Conservation (phyloP, 2,797 vertebrate genomes). For the Dryobates pubescens region DNA sequence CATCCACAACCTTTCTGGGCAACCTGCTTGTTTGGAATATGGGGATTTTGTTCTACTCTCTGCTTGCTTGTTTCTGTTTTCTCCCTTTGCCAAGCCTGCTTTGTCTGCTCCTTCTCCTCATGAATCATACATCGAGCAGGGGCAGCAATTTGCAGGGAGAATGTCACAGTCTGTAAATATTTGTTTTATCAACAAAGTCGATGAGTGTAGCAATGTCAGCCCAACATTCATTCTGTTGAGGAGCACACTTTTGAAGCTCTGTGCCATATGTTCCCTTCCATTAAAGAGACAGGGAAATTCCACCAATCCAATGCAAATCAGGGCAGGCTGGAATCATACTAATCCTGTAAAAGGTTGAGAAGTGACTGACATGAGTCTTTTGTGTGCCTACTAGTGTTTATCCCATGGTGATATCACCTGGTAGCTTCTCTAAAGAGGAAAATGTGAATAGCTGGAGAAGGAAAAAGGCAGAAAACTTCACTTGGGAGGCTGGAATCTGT, state of each 20-base stretch:
- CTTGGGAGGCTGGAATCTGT: not conserved
- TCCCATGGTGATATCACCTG: not conserved
- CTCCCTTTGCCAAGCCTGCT: constrained; percentile 31
- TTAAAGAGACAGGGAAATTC: constrained; percentile 42
- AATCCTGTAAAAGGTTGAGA: constrained; percentile 20
- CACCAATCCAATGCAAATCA: constrained; percentile 31
- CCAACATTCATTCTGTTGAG: constrained; percentile 34
- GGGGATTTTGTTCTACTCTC: not conserved
- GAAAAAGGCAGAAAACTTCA: not conserved
- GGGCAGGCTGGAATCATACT: not conserved
- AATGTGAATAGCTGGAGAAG: not conserved
- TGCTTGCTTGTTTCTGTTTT: constrained; percentile 30
- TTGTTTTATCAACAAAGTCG: constrained; percentile 63
- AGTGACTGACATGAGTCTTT: not conserved
- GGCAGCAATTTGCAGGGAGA: constrained; percentile 43
- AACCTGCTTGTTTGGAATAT: too few species aligned
- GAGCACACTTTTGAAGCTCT: constrained; percentile 25
- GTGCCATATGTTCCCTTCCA: constrained; percentile 45
- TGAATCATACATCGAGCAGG: constrained; percentile 48
- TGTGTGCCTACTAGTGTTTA: not conserved
- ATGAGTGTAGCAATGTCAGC: constrained; percentile 56
- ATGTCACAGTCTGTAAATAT: constrained; percentile 54
- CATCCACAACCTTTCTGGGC: too few species aligned
- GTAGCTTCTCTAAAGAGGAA: not conserved
- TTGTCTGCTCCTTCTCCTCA: constrained; percentile 36